phyloP scores from a whole-genome alignment of 2,797 vertebrate genomes.

The Oreortyx pictus region DNA sequence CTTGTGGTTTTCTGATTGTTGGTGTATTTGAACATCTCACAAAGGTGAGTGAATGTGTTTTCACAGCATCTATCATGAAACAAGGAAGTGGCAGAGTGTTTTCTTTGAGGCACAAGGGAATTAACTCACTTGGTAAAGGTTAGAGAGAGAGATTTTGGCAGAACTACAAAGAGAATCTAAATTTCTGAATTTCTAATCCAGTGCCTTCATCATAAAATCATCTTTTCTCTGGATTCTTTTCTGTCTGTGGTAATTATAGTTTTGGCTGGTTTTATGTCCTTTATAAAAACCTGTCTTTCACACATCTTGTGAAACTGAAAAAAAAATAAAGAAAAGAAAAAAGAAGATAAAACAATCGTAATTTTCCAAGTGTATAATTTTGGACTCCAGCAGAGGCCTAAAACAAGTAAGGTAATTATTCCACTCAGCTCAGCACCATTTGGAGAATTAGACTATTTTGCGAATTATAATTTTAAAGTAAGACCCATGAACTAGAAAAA shows the following conservation, averaged over 20 bases:
- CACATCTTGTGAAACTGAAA: conserved; percentile 9
- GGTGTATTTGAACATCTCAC: background rate
- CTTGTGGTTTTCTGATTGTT: background rate
- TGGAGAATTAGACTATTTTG: conserved; percentile 62
- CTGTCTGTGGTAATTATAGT: conserved; percentile 34
- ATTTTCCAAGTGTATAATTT: conserved; percentile 72
- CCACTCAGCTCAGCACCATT: conserved; percentile 63
- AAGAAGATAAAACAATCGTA: conserved; percentile 54
- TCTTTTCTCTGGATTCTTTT: conserved; percentile 27
- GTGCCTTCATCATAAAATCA: conserved; percentile 48
- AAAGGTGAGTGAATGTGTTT: conserved; percentile 34
- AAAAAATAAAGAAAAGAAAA: background rate
- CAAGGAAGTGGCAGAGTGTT: background rate
- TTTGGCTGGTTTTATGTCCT: conserved; percentile 45
- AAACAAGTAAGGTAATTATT: conserved; percentile 74
- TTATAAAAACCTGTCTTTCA: conserved; percentile 56
- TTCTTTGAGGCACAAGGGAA: conserved; percentile 22
- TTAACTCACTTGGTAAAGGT: conserved; percentile 16
- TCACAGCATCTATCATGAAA: background rate
- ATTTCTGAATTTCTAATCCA: conserved; percentile 46
- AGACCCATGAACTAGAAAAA: conserved; percentile 61
- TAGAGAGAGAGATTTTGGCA: conserved; percentile 36
- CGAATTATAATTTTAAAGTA: conserved; percentile 67
- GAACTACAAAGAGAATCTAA: conserved; percentile 17
- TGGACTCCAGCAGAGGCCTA: conserved; percentile 56